Evolutionary conservation across 2,113 vertebrate genomes (phyloP), one percentile per base, ranked within the genome.

Genomic region (Catagonus wagneri): DNA sequence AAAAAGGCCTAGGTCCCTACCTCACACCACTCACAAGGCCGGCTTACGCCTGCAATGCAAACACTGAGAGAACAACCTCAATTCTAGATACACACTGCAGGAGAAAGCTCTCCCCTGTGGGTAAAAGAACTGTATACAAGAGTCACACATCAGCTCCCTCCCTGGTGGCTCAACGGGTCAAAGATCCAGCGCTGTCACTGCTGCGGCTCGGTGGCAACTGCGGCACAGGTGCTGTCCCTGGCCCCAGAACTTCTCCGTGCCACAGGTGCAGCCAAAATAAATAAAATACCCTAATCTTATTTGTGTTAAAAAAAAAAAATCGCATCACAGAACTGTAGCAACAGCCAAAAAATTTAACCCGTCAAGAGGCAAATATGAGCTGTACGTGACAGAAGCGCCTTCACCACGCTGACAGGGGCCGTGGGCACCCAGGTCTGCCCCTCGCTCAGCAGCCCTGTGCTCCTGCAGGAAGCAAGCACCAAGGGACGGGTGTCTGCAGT

Each of bases 371-470:
- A 32, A 32, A 32, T n/a, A 19, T 0, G 1, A 44, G 16, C 13
- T 22, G 61, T 10, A 63, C 66, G 36, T 29, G 61, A 39, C 17
- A 17, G 90, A 69, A 34, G n/a, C 69, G 5, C 60, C 1, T 25
- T 16, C 17, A 52, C n/a, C n/a, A n/a, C n/a, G n/a, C n/a, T n/a
- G n/a, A n/a, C 84, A 1, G 11, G n/a, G 22, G 52, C 34, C 14
- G 7, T 6, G 91, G 34, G 74, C 36, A 1, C 3, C 2, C 50
- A 39, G 58, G 5, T 14, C 39, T 19, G 39, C 22, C 0, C 16
- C 58, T 36, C 17, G n/a, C 60, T 19, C 14, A 2, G 29, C 2
- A 13, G 44, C 27, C 23, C 2, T 1, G 29, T 4, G 0, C 5
- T 2, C 14, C 71, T 23, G 22, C 0, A 19, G 54, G 87, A 60